Conservation (phyloP, 2,113 vertebrate species). For the Leptodactylus fuscus region DNA sequence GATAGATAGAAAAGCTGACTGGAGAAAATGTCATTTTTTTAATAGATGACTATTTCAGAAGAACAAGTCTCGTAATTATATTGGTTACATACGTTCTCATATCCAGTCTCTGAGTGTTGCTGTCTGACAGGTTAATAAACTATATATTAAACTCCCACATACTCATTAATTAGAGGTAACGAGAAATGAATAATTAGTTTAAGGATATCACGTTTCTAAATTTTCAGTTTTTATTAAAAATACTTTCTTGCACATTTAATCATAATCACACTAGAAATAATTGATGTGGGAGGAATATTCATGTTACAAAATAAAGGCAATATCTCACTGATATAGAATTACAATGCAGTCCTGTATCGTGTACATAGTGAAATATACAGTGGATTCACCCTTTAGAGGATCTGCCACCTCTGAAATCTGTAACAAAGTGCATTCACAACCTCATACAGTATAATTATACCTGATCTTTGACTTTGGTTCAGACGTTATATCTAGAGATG, state of each 20-base stretch:
- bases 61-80: not conserved
- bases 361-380: not conserved
- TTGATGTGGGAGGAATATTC: not conserved
- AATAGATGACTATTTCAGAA: too few relatives aligned
- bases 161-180: not conserved
- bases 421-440: too few relatives aligned
- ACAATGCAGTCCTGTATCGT: not conserved
- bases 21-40: too few relatives aligned
- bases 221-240: not conserved
- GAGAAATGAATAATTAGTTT: not conserved
- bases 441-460: too few relatives aligned
- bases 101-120: not conserved
- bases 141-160: not conserved
- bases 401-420: too few relatives aligned
- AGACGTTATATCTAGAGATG: too few relatives aligned
- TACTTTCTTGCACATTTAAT: constrained; percentile 2
- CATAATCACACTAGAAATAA: not conserved
- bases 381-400: too few relatives aligned
- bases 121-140: not conserved
- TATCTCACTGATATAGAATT: not conserved
- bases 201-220: not conserved
- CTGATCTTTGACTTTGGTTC: too few relatives aligned
- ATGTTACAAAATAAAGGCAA: not conserved
- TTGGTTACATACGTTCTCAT: not conserved
- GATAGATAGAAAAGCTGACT: too few relatives aligned